Conservation (phyloP, 1,140 invertebrate genomes). For the Coptotermes formosanus region DNA sequence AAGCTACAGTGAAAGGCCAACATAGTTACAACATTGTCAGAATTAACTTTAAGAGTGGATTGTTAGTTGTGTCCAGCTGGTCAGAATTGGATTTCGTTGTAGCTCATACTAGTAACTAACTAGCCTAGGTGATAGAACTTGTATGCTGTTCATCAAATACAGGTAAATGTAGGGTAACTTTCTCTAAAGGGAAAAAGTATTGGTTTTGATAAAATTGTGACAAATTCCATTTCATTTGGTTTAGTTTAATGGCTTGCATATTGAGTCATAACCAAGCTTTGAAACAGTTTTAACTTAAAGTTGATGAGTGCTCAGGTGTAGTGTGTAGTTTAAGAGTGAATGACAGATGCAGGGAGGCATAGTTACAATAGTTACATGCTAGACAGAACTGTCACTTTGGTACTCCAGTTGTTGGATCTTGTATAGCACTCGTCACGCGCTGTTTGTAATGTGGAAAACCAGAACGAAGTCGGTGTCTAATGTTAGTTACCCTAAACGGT, state of each 20-base stretch:
- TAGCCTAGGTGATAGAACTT: background rate
- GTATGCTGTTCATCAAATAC: background rate
- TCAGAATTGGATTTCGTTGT: too few species aligned
- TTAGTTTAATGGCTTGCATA: background rate
- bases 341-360: background rate
- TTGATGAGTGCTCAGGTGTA: conserved; percentile 9
- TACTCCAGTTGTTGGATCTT: background rate
- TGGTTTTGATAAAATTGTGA: background rate
- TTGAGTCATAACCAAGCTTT: background rate
- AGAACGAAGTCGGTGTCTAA: background rate
- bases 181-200: background rate
- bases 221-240: background rate
- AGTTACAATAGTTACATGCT: background rate
- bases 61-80: background rate
- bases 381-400: background rate
- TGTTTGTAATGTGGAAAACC: background rate
- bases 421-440: background rate
- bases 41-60: background rate
- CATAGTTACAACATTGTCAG: background rate
- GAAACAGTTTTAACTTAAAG: background rate
- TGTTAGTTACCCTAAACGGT: too few species aligned
- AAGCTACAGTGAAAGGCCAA: background rate
- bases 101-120: background rate
- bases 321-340: background rate
- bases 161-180: background rate